Conservation (phyloP, 2,113 vertebrate species). For the Nerophis lumbriciformis region DNA sequence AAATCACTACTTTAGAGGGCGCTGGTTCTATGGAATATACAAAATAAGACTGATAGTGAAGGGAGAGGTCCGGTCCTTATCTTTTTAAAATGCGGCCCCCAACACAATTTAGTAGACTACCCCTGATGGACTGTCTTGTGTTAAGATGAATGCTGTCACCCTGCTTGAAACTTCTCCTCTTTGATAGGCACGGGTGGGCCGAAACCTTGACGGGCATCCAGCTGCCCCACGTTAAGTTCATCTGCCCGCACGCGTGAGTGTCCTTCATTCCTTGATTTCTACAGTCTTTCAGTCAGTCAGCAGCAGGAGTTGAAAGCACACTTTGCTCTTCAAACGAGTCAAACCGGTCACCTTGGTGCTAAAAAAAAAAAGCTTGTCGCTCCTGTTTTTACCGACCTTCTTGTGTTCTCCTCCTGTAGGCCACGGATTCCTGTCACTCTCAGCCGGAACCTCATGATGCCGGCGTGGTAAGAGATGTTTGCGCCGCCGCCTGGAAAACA, state of each 20-base stretch:
- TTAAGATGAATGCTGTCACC: background rate
- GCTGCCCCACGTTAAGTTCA: slow-evolving; percentile 92
- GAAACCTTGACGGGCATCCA: slow-evolving; percentile 82
- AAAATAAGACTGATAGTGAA: too few relatives aligned
- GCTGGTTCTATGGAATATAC: too few relatives aligned
- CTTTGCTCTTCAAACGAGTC: background rate
- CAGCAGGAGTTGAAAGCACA: too few relatives aligned
- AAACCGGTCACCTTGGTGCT: background rate
- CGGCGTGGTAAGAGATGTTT: slow-evolving; percentile 83
- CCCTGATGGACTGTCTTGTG: background rate
- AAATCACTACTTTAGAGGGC: too few relatives aligned
- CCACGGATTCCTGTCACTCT: slow-evolving; percentile 91
- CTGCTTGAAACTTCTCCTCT: slow-evolving; percentile 1
- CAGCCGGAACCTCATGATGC: slow-evolving; percentile 91
- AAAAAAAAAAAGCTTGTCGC: background rate
- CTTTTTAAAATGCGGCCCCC: too few relatives aligned
- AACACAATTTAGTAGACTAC: too few relatives aligned
- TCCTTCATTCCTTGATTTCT: too few relatives aligned
- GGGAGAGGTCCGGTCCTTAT: too few relatives aligned
- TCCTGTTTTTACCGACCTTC: background rate
- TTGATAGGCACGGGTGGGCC: slow-evolving; percentile 88
- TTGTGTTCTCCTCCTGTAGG: slow-evolving; percentile 54
- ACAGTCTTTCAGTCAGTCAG: too few relatives aligned
- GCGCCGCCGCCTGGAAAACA: background rate
- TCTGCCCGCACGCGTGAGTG: slow-evolving; percentile 97